phyloP scores from a whole-genome alignment of 2,797 vertebrate species.

The Alosa sapidissima region DNA sequence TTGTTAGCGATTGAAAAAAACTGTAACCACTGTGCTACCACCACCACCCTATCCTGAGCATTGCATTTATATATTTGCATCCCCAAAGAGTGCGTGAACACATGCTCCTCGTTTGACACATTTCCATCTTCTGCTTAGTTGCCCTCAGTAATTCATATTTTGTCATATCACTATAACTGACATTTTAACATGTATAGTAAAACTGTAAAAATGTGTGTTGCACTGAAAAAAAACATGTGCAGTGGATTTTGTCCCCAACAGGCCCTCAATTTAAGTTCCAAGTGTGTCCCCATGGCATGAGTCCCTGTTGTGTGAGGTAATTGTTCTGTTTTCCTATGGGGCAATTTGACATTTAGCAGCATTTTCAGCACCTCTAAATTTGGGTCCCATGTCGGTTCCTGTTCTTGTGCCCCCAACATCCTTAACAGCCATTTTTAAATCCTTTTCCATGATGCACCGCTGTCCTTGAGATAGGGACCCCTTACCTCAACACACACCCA shows the following conservation, averaged over 20 bases:
- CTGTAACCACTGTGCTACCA: no score
- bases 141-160: neutral
- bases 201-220: neutral
- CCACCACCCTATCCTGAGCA: no score
- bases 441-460: slow-evolving; percentile 48
- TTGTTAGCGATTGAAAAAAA: no score
- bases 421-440: slow-evolving; percentile 43
- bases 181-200: neutral
- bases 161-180: neutral
- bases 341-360: slow-evolving; percentile 51
- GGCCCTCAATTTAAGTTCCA: slow-evolving; percentile 6
- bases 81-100: neutral
- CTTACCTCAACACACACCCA: neutral
- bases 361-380: slow-evolving; percentile 49
- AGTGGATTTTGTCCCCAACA: slow-evolving; percentile 17
- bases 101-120: neutral
- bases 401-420: slow-evolving; percentile 32
- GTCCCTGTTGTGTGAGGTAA: slow-evolving; percentile 24
- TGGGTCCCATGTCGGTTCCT: slow-evolving; percentile 45
- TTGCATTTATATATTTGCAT: neutral
- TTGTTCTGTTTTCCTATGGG: slow-evolving; percentile 45
- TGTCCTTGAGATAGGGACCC: slow-evolving; percentile 14
- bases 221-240: neutral
- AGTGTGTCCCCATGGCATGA: neutral
- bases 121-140: neutral